Evolutionary conservation across 2,797 vertebrate species (phyloP), one percentile per base, ranked within the genome.

Genomic region (Rachycentron canadum): DNA sequence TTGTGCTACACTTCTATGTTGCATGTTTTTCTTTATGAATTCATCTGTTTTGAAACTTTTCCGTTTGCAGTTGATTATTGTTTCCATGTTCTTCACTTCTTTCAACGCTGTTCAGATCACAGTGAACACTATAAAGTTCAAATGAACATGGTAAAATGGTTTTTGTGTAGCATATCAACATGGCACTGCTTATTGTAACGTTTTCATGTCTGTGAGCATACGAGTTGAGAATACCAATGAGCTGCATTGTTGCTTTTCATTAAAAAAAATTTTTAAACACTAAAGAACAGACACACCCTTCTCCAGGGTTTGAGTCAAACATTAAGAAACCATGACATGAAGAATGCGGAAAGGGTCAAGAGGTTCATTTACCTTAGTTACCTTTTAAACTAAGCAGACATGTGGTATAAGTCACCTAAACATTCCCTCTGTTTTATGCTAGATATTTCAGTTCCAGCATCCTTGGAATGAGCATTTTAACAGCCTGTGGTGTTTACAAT

Each of bases 401-500:
- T 1, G 0, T 40, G 52, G 13, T 38, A 21, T n/a, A 13, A 57
- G 17, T 13, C 43, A 21, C 56, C 7, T 12, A 19, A 7, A 19
- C 16, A 36, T 40, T 40, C 13, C n/a, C n/a, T n/a, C n/a, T n/a
- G n/a, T n/a, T 32, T 28, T 2, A 47, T 25, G n/a, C 17, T 26
- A 40, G 47, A 17, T 1, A 0, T 43, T 1, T 61, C 43, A 30
- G 5, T 55, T 34, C 0, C 5, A 6, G 21, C 4, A 0, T 52
- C 4, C 0, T 53, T 8, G 10, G n/a, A 34, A 34, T 59, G 36
- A 13, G 41, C 7, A 5, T 61, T 61, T 74, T 60, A 38, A 32
- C 50, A 59, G 5, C 38, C 38, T 72, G 56, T 16, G 16, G 56
- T 56, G 58, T 67, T 69, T 17, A 75, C 13, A 67, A 28, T 40